Conservation (phyloP, 23 tunicate genomes). For the Styela clava region DNA sequence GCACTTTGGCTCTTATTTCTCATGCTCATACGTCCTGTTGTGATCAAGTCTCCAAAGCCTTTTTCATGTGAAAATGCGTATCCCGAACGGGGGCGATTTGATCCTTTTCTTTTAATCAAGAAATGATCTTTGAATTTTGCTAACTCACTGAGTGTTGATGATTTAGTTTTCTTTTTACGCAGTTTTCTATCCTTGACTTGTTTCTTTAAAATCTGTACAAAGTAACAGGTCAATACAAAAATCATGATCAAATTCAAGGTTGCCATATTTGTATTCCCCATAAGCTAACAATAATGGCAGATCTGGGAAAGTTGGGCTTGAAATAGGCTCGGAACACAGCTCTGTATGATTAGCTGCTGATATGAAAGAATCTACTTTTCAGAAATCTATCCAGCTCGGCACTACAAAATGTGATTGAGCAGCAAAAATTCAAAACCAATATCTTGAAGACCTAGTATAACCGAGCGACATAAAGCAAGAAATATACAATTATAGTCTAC, state of each 20-base stretch:
- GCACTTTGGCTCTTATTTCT: constrained; percentile 29
- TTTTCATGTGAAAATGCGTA: constrained; percentile 94
- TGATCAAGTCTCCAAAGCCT: constrained; percentile 89
- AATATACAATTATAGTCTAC: no score
- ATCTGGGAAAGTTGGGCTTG: no score
- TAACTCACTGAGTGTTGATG: constrained; percentile 11
- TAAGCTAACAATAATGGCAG: no score
- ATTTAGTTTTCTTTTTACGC: constrained; percentile 28
- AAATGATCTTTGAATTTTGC: constrained; percentile 34
- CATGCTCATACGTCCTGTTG: constrained; percentile 85
- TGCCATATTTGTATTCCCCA: not conserved
- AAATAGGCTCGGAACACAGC: no score
- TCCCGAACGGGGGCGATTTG: constrained; percentile 65
- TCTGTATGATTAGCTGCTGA: no score
- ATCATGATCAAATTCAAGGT: not conserved
- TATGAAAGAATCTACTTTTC: no score
- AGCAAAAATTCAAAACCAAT: no score
- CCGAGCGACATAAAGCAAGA: not conserved
- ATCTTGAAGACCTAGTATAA: no score
- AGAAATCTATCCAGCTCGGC: no score
- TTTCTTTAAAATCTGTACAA: constrained; percentile 39
- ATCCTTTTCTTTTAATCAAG: constrained; percentile 35
- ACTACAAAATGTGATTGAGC: no score
- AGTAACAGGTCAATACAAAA: not conserved
- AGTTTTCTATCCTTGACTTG: constrained; percentile 45